phyloP scores from a whole-genome alignment of 64 coral and sea anemone species.

The Hydrozoanthus tunicans region DNA sequence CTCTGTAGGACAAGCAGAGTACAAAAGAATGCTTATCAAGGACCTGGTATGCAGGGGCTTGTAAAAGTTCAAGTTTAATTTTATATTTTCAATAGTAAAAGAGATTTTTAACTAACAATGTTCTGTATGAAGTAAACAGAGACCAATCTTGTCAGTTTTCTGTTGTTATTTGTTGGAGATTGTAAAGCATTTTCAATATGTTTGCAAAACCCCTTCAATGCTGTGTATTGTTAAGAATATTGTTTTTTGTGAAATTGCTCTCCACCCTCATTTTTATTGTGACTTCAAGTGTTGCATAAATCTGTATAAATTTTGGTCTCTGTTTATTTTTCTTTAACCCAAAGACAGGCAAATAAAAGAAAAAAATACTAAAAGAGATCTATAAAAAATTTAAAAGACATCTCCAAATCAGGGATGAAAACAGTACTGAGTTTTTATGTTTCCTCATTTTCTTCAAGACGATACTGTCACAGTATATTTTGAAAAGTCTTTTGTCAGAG shows the following conservation, averaged over 20 bases:
- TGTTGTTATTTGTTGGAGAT: neutral
- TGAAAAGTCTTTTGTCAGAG: neutral
- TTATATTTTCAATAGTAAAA: conserved; percentile 48
- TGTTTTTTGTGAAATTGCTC: neutral
- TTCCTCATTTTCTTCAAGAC: neutral
- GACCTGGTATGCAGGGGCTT: conserved; percentile 88
- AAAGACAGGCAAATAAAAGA: conserved; percentile 7
- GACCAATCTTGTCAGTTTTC: neutral
- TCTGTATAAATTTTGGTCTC: conserved; percentile 3
- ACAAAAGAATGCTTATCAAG: conserved; percentile 77
- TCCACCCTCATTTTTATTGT: neutral
- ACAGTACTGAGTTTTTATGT: neutral
- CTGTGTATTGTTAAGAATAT: neutral
- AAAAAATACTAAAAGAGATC: neutral
- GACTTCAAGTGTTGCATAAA: neutral
- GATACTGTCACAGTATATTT: neutral
- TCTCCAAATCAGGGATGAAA: neutral
- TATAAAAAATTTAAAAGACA: neutral
- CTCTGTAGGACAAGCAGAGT: conserved; percentile 71
- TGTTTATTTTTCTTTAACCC: conserved; percentile 13
- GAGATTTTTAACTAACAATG: conserved; percentile 41
- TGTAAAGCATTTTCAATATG: neutral
- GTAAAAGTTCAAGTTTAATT: conserved; percentile 93
- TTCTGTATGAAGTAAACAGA: conserved; percentile 28
- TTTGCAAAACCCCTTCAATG: neutral